phyloP scores from a whole-genome alignment of 2,113 vertebrate species.

The Salvelinus alpinus region DNA sequence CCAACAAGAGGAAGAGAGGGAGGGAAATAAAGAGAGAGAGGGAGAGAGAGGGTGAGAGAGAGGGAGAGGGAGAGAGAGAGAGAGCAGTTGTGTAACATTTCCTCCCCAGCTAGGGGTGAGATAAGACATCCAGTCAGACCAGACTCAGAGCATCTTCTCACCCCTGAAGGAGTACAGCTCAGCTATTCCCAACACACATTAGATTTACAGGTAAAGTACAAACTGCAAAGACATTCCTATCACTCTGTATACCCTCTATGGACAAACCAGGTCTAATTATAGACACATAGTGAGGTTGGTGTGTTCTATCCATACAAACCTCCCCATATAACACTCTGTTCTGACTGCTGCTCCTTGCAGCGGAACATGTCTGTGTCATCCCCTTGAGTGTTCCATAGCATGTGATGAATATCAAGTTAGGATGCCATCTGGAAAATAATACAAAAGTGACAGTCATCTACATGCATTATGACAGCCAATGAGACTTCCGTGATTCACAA shows the following conservation, averaged over 20 bases:
- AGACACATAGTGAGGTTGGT: background rate
- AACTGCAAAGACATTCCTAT: background rate
- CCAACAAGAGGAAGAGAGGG: too few species aligned
- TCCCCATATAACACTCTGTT: background rate
- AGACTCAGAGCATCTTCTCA: slow-evolving; percentile 2
- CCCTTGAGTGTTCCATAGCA: too few species aligned
- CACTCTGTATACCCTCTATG: background rate
- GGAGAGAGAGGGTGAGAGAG: background rate
- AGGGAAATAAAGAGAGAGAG: too few species aligned
- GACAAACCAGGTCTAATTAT: slow-evolving; percentile 7
- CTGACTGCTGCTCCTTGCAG: background rate
- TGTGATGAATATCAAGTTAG: too few species aligned
- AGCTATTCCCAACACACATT: slow-evolving; percentile 16
- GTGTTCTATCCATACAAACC: background rate
- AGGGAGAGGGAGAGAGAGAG: background rate
- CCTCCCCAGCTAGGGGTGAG: slow-evolving; percentile 28
- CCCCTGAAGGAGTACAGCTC: background rate
- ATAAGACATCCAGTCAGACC: slow-evolving; percentile 26
- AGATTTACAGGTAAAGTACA: background rate
- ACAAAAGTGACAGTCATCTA: too few species aligned
- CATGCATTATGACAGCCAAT: too few species aligned
- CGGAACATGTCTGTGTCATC: too few species aligned
- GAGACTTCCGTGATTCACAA: too few species aligned
- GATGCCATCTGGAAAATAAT: too few species aligned
- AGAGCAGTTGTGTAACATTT: slow-evolving; percentile 13